Evolutionary conservation across 2,113 vertebrate species (phyloP), one percentile per base, ranked within the genome.

Genomic region (Chionodraco myersi): DNA sequence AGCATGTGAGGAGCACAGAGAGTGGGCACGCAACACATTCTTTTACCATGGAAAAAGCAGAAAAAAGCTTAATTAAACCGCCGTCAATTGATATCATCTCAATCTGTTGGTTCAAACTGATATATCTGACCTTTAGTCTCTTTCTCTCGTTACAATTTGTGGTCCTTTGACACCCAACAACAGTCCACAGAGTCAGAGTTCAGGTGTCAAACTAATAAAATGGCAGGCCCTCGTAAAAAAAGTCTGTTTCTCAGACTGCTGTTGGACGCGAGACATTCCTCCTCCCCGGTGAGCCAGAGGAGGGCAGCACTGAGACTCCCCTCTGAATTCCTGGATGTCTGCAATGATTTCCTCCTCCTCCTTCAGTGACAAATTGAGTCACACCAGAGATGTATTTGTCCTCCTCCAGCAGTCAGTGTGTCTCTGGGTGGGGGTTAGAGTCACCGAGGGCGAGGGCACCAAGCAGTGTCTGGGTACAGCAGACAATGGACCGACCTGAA

Each of bases 401-500:
- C 95, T 86, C 70, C 95, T 93, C 59, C 63, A 16, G 74, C 76
- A 11, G 30, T 57, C 57, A 21, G 14, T 18, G 18, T 63, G 94
- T 93, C n/a, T 80, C 91, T 60, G 57, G 61, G n/a, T 18, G 81
- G 84, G 48, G n/a, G 84, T 94, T 95, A 96, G 72, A 95, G 96
- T 80, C 77, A 69, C 80, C 88, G 62, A 1, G 92, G 92, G 74
- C 45, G 72, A 5, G 96, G 96, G 92, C 97, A 99, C 97, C 97
- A 98, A 6, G 95, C 94, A 5, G 97, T 98, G 92, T 98, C 97
- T 0, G 97, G 96, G 89, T 98, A 96, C 88, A 99, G 88, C 90
- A 96, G 89, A 92, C 97, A 99, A 94, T 99, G 97, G 88, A 98
- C 88, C 1, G 97, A 97, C 89, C 95, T 96, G 87, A 99, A 98